phyloP scores from a whole-genome alignment of 2,888 invertebrate genomes.

The Bedellia somnulentella region DNA sequence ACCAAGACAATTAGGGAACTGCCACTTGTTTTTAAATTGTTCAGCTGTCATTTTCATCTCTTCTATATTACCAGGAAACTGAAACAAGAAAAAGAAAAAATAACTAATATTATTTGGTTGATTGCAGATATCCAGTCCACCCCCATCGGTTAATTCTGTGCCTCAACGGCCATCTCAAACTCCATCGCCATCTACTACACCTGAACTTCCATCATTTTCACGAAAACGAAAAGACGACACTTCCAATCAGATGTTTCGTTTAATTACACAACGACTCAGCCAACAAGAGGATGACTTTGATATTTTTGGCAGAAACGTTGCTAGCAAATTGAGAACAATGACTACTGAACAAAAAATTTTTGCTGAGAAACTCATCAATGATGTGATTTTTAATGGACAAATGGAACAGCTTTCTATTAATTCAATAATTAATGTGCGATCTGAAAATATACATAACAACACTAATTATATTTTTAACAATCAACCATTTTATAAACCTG shows the following conservation, averaged over 20 bases:
- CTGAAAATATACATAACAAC: neutral
- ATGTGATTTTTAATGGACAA: no score
- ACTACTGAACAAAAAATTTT: conserved; percentile 9
- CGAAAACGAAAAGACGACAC: conserved; percentile 8
- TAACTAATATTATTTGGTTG: conserved; percentile 5
- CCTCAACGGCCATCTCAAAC: conserved; percentile 3
- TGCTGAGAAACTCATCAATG: conserved; percentile 9
- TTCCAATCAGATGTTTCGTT: conserved; percentile 5
- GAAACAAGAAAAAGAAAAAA: conserved; percentile 7
- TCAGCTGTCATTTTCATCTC: conserved; percentile 6
- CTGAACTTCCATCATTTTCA: conserved; percentile 5
- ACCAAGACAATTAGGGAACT: no score
- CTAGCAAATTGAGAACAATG: conserved; percentile 10
- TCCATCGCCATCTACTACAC: conserved; percentile 3
- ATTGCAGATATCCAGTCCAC: conserved; percentile 4
- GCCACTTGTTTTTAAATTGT: conserved; percentile 6
- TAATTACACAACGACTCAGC: conserved; percentile 2
- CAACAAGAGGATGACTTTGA: conserved; percentile 3
- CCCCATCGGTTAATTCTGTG: conserved; percentile 5
- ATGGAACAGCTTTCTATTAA: conserved; percentile 2
- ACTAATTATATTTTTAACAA: neutral
- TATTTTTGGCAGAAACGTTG: no score
- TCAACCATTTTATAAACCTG: no score
- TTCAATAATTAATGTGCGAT: neutral
- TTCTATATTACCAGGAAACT: conserved; percentile 6